Base-by-base conservation (phyloP, 2,797 vertebrate genomes). In the Gymnocypris eckloni region DNA sequence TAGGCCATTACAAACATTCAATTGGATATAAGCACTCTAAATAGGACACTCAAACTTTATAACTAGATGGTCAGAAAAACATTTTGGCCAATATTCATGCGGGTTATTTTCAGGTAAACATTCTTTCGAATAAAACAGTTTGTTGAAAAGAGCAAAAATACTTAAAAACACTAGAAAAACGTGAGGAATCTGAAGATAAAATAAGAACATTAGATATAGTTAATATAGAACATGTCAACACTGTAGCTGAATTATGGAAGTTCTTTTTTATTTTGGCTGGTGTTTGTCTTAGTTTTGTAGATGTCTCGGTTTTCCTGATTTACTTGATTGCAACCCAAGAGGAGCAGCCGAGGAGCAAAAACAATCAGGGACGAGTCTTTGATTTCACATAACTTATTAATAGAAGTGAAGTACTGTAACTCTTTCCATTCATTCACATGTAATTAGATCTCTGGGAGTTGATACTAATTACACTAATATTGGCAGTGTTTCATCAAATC, bases 351-450 rank as follows among this genome's bases (percentile, higher is more conserved):
- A 59, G 56, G 72, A 78, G 37, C 25, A 85, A 22, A 33, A 77
- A 25, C 12, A 82, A 78, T 48, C 72, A 79, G 59, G 67, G 25
- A 6, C 16, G 15, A n/a, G 77, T 79, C 76, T 79, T 81, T 61
- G 75, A 79, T 79, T 82, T 86, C 84, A 83, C 64, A 80, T 88
- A 6, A 79, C 67, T 86, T 83, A 86, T 86, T 83, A 33, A 88
- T 79, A 37, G 25, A 43, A 56, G 45, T 75, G 52, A 81, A 79
- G 59, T 48, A 48, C 56, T 16, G 83, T 33, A 33, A 82, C 54
- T 86, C n/a, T 77, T 87, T 89, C 81, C 88, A 79, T 66, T 84
- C 72, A 84, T 87, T 81, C 67, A 84, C 39, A 41, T 87, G 87
- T 87, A 86, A 87, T 86, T 81, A 84, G 86, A 61, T 45, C 71